Evolutionary conservation across 2,888 invertebrate species (phyloP).

Genomic region (Glyphotaelius pellucidus): DNA sequence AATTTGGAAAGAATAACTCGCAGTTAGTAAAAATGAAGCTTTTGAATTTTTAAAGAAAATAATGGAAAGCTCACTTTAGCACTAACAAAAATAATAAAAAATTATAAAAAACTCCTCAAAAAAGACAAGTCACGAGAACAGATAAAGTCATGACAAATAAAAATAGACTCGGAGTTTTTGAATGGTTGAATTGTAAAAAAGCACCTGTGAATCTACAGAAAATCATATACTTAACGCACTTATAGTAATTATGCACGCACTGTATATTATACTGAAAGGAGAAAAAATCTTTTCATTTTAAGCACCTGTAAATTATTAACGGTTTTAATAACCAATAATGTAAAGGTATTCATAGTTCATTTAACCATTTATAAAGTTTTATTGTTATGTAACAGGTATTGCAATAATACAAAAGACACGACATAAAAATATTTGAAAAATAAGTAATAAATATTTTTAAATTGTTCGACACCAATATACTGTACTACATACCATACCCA

Average conservation of each 20-base stretch:
- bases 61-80: neutral
- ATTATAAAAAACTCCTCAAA: neutral
- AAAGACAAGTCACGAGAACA: neutral
- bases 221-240: neutral
- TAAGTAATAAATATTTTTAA: neutral
- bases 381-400: neutral
- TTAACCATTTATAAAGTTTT: neutral
- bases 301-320: neutral
- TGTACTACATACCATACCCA: too few species aligned
- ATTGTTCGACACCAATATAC: neutral
- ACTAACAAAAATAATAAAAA: neutral
- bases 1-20: neutral
- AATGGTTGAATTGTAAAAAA: neutral
- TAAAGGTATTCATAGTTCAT: neutral
- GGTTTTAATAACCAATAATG: neutral
- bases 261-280: neutral
- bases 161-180: neutral
- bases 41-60: neutral
- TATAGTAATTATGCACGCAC: neutral
- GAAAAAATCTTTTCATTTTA: neutral
- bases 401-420: neutral
- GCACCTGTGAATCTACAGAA: neutral
- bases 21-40: neutral
- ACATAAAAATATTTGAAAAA: neutral
- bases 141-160: neutral